These are phyloP conservation scores for Anas platyrhynchos DNA, from an alignment of 2,113 vertebrate species.

Conservation along the genomic window DNA sequence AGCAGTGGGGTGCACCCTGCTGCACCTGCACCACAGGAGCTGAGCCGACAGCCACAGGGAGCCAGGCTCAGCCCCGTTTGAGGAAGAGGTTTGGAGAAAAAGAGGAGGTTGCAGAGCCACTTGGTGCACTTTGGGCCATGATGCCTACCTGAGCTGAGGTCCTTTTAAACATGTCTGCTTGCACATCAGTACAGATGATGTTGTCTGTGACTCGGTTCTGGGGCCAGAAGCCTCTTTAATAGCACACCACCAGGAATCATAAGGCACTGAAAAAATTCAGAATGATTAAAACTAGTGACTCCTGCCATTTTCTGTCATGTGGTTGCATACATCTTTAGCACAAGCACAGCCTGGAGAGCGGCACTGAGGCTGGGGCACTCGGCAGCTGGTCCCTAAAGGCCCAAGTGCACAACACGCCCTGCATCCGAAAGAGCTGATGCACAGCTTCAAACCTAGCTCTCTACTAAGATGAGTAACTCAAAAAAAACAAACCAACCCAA, in stretches of 20 bases:
- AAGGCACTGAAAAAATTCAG: background rate
- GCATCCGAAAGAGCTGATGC: background rate
- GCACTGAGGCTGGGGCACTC: background rate
- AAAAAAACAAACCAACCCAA: no score
- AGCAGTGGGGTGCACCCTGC: background rate
- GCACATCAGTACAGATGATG: background rate
- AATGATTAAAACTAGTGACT: background rate
- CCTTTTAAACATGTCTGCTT: background rate
- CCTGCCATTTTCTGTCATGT: background rate
- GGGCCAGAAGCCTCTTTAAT: background rate
- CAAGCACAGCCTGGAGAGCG: background rate
- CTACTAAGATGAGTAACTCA: background rate
- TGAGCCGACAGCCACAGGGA: background rate
- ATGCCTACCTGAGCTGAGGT: background rate
- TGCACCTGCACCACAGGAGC: background rate
- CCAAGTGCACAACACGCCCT: fast-evolving
- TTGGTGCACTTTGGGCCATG: background rate
- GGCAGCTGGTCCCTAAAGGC: background rate
- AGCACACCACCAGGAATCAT: background rate
- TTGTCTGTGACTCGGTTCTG: fast-evolving
- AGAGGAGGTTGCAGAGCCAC: background rate
- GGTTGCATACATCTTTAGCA: background rate
- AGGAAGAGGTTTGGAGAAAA: background rate
- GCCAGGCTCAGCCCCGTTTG: background rate
- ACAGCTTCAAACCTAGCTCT: background rate